A percentile compares a stretch with the other conserved stretches of the same genome.
These are phyloP conservation scores for Harpalus rufipes DNA, from an alignment of 2,888 invertebrate genomes.

Conservation along the genomic window DNA sequence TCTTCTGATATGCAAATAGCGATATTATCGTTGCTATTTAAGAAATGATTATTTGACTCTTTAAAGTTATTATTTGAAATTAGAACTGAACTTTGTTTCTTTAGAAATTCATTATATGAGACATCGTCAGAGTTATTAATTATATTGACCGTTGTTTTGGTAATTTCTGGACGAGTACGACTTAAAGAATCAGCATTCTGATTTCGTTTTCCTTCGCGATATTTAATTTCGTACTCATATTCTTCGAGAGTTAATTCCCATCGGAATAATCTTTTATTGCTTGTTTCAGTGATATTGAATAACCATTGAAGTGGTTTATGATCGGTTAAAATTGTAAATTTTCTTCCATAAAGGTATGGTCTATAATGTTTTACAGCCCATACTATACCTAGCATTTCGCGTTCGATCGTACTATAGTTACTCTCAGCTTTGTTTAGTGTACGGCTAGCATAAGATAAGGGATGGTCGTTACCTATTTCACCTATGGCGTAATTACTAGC, in stretches of 20 bases:
- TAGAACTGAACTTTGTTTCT: neutral
- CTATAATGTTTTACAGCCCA: slow-evolving; percentile 59
- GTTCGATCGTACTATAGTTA: slow-evolving; percentile 56
- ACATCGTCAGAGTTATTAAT: neutral
- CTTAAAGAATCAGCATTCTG: slow-evolving; percentile 60
- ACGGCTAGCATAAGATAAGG: slow-evolving; percentile 56
- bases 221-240: slow-evolving; percentile 61
- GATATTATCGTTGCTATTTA: slow-evolving; percentile 4
- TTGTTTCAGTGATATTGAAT: slow-evolving; percentile 55
- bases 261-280: slow-evolving; percentile 43
- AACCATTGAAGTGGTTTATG: slow-evolving; percentile 61
- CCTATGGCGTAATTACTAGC: slow-evolving; percentile 54
- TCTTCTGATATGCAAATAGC: slow-evolving; percentile 40
- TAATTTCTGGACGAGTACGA: slow-evolving; percentile 26
- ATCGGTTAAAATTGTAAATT: slow-evolving; percentile 62
- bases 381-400: slow-evolving; percentile 60
- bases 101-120: slow-evolving; percentile 25
- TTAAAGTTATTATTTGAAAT: slow-evolving; percentile 18
- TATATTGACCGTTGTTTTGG: slow-evolving; percentile 36
- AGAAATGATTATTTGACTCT: slow-evolving; percentile 6
- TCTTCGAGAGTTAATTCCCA: slow-evolving; percentile 63
- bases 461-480: slow-evolving; percentile 30
- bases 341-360: slow-evolving; percentile 63
- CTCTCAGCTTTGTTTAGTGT: slow-evolving; percentile 57
- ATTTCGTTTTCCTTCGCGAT: slow-evolving; percentile 61